These are phyloP conservation scores for Nebria ingens DNA, from an alignment of 1,140 invertebrate genomes.

Conservation along the genomic window DNA sequence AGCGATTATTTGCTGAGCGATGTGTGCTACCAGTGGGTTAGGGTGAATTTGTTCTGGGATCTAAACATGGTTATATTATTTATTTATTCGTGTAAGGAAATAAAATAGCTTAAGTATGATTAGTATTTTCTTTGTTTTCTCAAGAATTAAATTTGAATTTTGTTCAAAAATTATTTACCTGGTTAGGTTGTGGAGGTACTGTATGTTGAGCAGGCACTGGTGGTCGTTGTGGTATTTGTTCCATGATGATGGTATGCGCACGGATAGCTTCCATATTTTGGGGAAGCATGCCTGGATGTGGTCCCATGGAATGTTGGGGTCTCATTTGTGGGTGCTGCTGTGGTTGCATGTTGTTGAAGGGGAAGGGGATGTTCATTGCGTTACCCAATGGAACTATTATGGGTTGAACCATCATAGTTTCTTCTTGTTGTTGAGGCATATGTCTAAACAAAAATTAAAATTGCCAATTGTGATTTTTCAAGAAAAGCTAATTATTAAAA, in stretches of 20 bases:
- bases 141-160: too few relatives aligned
- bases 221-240: conserved; percentile 15
- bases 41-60: conserved; percentile 19
- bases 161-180: too few relatives aligned
- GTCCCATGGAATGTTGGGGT: conserved; percentile 12
- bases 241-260: conserved; percentile 14
- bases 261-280: not conserved
- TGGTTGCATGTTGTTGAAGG: conserved; percentile 30
- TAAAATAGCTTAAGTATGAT: too few relatives aligned
- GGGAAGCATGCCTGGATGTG: not conserved
- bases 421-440: conserved; percentile 24
- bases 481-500: too few relatives aligned
- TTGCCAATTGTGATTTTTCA: too few relatives aligned
- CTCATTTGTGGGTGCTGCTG: conserved; percentile 20
- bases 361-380: conserved; percentile 14
- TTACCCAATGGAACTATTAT: conserved; percentile 32
- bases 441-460: conserved; percentile 13
- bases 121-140: too few relatives aligned
- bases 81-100: too few relatives aligned
- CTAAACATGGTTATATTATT: not conserved
- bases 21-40: conserved; percentile 30
- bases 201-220: conserved; percentile 4
- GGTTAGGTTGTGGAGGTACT: not conserved
- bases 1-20: conserved; percentile 32
- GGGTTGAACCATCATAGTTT: conserved; percentile 34